phyloP scores from a whole-genome alignment of 2,113 vertebrate genomes.

The Empidonax traillii region DNA sequence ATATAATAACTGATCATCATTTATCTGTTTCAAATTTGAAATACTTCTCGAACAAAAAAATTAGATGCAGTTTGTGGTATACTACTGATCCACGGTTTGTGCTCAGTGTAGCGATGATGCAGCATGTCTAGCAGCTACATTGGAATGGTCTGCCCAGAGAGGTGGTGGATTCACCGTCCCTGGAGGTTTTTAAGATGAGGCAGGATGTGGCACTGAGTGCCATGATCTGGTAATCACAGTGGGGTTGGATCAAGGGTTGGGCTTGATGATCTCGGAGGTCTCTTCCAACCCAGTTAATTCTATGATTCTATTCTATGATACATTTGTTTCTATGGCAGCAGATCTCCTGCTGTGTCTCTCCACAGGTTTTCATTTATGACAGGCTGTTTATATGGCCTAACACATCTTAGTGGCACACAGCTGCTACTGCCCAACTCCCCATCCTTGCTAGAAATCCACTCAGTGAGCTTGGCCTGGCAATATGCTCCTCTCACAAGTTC shows the following conservation, averaged over 20 bases:
- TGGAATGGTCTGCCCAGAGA: too few species aligned
- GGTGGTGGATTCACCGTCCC: too few species aligned
- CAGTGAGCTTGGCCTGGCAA: neutral
- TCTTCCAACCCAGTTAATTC: too few species aligned
- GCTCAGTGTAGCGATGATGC: neutral
- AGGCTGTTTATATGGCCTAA: slow-evolving; percentile 5
- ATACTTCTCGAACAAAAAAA: neutral
- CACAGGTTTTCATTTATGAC: slow-evolving; percentile 2
- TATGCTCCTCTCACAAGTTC: neutral
- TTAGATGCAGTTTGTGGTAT: neutral
- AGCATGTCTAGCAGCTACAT: neutral
- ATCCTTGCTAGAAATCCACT: neutral
- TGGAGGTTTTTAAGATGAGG: too few species aligned
- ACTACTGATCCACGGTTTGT: neutral
- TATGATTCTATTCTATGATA: too few species aligned
- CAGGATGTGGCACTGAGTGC: too few species aligned
- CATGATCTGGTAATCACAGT: too few species aligned
- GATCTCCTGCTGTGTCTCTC: neutral
- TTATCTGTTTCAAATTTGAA: neutral
- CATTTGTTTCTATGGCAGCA: slow-evolving; percentile 63
- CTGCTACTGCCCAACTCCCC: neutral
- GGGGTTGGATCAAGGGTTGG: too few species aligned
- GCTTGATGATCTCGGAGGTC: too few species aligned
- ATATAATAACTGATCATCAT: neutral
- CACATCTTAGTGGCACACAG: neutral